These are phyloP conservation scores for Sapayoa aenigma DNA, from an alignment of 2,113 vertebrate genomes.

Conservation along the genomic window DNA sequence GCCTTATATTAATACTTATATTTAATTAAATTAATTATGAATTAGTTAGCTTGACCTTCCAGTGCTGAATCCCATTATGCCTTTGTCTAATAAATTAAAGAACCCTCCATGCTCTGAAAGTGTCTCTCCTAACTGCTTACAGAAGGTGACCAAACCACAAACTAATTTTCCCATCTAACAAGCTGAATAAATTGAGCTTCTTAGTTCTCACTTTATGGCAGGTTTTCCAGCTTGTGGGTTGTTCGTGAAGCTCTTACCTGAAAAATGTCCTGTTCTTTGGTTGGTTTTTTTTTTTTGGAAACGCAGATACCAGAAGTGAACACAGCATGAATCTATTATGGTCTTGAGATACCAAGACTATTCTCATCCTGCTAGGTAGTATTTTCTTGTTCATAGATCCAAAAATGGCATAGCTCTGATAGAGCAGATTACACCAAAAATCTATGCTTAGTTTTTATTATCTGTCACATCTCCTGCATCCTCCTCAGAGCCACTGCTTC, in stretches of 20 bases:
- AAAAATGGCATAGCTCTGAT: background rate
- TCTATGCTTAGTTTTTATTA: background rate
- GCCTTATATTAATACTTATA: background rate
- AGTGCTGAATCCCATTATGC: background rate
- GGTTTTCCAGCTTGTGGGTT: background rate
- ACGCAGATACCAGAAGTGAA: background rate
- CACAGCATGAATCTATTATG: background rate
- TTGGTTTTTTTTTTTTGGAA: background rate
- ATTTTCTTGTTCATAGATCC: background rate
- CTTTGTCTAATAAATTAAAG: conserved; percentile 9
- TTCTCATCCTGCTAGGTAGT: background rate
- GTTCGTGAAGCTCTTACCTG: background rate
- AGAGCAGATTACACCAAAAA: background rate
- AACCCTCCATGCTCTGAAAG: background rate
- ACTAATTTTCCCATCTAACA: background rate
- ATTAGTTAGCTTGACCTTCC: background rate
- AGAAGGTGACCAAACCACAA: background rate
- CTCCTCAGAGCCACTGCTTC: background rate
- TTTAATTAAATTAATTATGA: conserved; percentile 20
- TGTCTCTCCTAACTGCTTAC: background rate
- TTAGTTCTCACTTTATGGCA: background rate
- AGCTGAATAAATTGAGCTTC: background rate
- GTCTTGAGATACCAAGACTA: background rate
- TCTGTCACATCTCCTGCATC: background rate
- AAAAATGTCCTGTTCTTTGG: background rate